These are phyloP conservation scores for Lypha dubia DNA, from an alignment of 2,888 invertebrate species.

Conservation along the genomic window DNA sequence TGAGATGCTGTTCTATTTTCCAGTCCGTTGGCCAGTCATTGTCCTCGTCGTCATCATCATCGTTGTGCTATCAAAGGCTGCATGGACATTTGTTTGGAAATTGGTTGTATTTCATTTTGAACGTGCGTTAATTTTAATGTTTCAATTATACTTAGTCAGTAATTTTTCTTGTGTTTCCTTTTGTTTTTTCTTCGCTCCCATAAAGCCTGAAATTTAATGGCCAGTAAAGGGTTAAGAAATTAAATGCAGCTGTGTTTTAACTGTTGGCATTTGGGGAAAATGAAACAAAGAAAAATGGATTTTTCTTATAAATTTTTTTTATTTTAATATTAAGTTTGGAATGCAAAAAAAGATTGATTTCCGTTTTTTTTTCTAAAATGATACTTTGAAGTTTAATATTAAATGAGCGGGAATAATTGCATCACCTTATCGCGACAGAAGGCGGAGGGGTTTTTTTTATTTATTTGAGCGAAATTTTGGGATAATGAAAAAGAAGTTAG, in stretches of 20 bases:
- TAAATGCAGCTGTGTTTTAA: constrained; percentile 69
- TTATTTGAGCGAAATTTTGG: background rate
- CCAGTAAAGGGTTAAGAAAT: constrained; percentile 70
- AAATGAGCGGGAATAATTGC: constrained; percentile 65
- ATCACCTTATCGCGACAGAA: constrained; percentile 48
- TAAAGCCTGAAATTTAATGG: constrained; percentile 56
- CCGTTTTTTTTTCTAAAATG: constrained; percentile 41
- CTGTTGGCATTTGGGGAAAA: constrained; percentile 29
- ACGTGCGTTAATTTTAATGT: constrained; percentile 72
- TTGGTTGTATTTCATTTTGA: constrained; percentile 63
- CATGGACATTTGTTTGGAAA: constrained; percentile 52
- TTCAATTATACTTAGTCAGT: constrained; percentile 63
- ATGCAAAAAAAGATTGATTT: constrained; percentile 66
- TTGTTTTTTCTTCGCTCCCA: constrained; percentile 9
- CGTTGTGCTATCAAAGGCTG: constrained; percentile 22
- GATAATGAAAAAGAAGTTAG: background rate
- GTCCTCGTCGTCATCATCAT: constrained; percentile 7
- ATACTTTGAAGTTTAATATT: constrained; percentile 50
- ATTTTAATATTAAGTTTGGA: constrained; percentile 48
- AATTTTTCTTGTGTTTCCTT: background rate
- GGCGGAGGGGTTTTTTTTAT: background rate
- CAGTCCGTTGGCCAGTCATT: constrained; percentile 59
- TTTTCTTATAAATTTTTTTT: background rate
- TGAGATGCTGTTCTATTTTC: constrained; percentile 63
- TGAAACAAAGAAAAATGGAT: constrained; percentile 8